Percentiles rank a stretch among this genome's conserved stretches.
Evolutionary conservation across 1,140 invertebrate genomes (phyloP).

Genomic region (Venustaconcha ellipsiformis): DNA sequence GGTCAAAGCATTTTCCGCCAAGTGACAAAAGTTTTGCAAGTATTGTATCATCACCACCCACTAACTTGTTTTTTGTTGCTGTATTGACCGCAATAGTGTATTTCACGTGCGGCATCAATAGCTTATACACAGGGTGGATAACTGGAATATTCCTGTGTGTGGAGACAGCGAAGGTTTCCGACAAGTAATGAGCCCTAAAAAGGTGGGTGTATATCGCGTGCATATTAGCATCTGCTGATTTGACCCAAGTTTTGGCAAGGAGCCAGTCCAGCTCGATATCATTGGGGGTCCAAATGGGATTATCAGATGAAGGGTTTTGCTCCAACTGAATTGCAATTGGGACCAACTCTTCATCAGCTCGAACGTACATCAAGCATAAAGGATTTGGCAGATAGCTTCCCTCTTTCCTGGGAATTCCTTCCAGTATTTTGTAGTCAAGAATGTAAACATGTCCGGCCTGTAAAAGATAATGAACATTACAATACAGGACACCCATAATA

Average conservation of each 20-base stretch:
- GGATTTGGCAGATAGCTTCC: conserved; percentile 2
- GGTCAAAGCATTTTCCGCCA: conserved; percentile 7
- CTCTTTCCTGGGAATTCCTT: conserved; percentile 1
- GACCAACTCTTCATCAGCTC: neutral
- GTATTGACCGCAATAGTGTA: conserved; percentile 10
- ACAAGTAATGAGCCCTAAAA: conserved; percentile 8
- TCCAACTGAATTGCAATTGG: conserved; percentile 27
- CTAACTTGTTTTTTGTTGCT: conserved; percentile 10
- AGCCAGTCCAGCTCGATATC: conserved; percentile 21
- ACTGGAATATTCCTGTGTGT: conserved; percentile 13
- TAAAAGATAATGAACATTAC: conserved; percentile 1
- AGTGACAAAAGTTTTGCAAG: conserved; percentile 17
- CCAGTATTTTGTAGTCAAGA: conserved; percentile 16
- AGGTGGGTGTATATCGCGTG: conserved; percentile 24
- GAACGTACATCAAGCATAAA: conserved; percentile 19
- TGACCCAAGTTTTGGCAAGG: conserved; percentile 19
- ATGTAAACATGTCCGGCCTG: conserved; percentile 29
- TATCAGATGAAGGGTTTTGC: conserved; percentile 13
- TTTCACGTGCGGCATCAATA: conserved; percentile 15
- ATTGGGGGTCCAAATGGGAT: conserved; percentile 29
- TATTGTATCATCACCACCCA: conserved; percentile 12
- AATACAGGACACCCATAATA: neutral
- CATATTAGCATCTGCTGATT: conserved; percentile 22
- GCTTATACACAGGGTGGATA: conserved; percentile 23
- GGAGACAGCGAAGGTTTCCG: conserved; percentile 16